Base-by-base conservation (phyloP, 2,113 vertebrate genomes). In the Patagioenas fasciata region DNA sequence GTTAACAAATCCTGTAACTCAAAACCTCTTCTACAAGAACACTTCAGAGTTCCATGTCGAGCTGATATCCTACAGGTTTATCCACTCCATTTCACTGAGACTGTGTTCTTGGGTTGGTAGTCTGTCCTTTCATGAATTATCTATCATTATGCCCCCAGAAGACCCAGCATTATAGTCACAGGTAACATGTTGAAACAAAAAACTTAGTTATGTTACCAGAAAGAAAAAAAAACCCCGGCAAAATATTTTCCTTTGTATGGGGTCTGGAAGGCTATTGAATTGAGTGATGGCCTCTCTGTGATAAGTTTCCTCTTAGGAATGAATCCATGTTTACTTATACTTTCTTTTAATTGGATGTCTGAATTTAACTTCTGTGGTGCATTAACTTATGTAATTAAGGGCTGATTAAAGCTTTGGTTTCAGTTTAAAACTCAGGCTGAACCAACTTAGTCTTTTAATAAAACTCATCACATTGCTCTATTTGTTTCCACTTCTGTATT, bases 301-400 rank as follows among this genome's bases (percentile, higher is more conserved):
- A 85, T 73, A 51, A 80, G 85, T 86, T 72, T 7, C 85, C 71
- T 89, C 67, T 69, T n/a, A 61, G 90, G 82, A 85, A 80, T 12
- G 20, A 93, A 85, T 93, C 88, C 79, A 11, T 90, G 66, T 85
- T 95, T 93, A 50, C 70, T 79, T 91, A 81, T 77, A 31, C 40
- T 90, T 94, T 88, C 38, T 93, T 44, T 94, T 93, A 82, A 90
- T 69, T 88, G 70, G 58, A 29, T 34, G 25, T 53, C 44, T 73
- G 74, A 85, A 85, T 91, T 89, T 94, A 91, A 70, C 66, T 91
- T 88, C 88, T 94, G 88, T 90, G 28, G 10, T 90, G 54, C 85
- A 88, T 96, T 91, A 92, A 81, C 73, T 79, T 69, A 50, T n/a
- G 50, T 83, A 94, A 95, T 96, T 97, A 91, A 85, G 62, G 40